Evolutionary conservation across 2,113 vertebrate species (phyloP), one percentile per base, ranked within the genome.

Genomic region (Meleagris gallopavo): DNA sequence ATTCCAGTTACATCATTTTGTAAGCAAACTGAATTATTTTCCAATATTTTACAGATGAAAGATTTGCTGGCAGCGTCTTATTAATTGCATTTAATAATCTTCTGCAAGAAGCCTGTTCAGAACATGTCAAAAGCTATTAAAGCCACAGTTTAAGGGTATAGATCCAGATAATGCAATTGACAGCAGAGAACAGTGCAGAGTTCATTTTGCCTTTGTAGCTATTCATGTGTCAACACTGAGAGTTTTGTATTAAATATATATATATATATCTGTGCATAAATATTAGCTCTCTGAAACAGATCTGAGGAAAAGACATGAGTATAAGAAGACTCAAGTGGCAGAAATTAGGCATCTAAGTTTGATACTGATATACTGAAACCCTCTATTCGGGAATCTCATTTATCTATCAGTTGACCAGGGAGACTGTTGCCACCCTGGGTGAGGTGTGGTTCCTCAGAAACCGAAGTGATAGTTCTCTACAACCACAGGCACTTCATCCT

Each of bases 81-180:
- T 62, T 88, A 88, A 86, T 84, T 95, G 64, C 82, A 74, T 80
- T 84, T 93, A 92, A 70, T 88, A 61, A 46, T 78, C n/a, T 79
- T 50, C 72, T 55, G 6, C 79, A 90, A 73, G 61, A 95, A 90
- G 55, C 19, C 74, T 93, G 4, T 34, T 40, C 65, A 90, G 46
- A 86, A 64, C 29, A 48, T 50, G 64, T 79, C 71, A 69, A 79
- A 91, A 90, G 80, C 61, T 88, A 30, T 48, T 76, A n/a, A 79
- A 71, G 11, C 20, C 29, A 52, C 38, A 65, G 38, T 71, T 72
- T 86, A 77, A 92, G 52, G 45, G 25, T 85, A 85, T 41, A 83
- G 73, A 94, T 91, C 77, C 57, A 88, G 58, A 75, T 76, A 86
- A 88, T 66, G 66, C 72, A 89, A 73, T 55, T 82, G 69, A 82